Evolutionary conservation across 1,140 invertebrate genomes (phyloP), one percentile per base, ranked within the genome.

Genomic region (Drosophila seguyi): DNA sequence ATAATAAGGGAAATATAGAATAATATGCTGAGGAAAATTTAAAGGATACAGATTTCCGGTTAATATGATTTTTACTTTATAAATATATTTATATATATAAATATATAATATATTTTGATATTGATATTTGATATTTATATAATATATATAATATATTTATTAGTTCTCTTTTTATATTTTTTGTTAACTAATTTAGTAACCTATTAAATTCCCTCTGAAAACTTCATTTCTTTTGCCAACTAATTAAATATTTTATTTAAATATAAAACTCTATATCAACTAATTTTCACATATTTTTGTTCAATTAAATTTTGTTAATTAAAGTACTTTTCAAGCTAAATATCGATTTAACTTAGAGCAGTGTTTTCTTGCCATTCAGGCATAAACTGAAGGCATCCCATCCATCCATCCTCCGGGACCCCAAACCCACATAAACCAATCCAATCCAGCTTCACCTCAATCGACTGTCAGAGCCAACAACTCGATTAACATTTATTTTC

Each of bases 401-500:
- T n/a, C n/a, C 42, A 44, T 44, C 10, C 20, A 42, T 45, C 44
- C 20, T 25, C 20, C 11, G 20, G 20, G 13, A 25, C 5, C 14
- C 14, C 16, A 14, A 52, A 31, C n/a, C n/a, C 61, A 66, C 61
- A 67, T 53, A 67, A 69, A 44, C 66, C 47, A 69, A 69, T 69
- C 31, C 50, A 39, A 72, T 57, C 22, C 22, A 22, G 4, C 52
- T n/a, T 67, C 68, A 72, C 65, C 68, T 58, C 68, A 72, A 71
- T 72, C 52, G 66, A 18, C 68, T 72, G 66, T 58, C 68, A 72
- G 42, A 41, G 29, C 29, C 68, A 72, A 59, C 44, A 72, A 72
- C 66, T 71, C 66, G 66, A 72, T 72, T 72, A 72, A 71, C 67
- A 71, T 72, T 58, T 71, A 72, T 72, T 72, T 69, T 41, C 36